Evolutionary conservation across 2,797 vertebrate genomes (phyloP).

Genomic region (Anguilla marmorata): DNA sequence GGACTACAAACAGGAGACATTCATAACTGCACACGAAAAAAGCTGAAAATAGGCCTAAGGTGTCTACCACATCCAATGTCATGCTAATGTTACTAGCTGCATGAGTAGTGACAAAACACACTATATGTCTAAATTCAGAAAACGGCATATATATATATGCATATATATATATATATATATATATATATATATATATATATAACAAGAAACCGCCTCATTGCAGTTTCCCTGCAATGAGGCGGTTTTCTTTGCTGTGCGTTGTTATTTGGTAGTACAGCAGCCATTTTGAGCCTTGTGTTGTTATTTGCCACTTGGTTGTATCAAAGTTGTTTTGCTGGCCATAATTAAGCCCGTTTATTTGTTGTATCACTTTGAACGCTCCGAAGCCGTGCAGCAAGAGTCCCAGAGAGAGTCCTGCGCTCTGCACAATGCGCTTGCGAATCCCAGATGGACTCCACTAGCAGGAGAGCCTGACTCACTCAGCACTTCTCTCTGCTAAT

Average conservation of each 20-base stretch:
- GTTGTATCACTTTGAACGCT: not conserved
- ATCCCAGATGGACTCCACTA: not conserved
- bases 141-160: too few relatives aligned
- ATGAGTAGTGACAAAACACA: too few relatives aligned
- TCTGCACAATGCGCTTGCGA: not conserved
- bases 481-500: slow-evolving; percentile 18
- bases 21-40: too few relatives aligned
- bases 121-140: too few relatives aligned
- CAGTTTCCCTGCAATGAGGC: not conserved
- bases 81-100: too few relatives aligned
- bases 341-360: not conserved
- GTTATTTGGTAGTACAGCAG: not conserved
- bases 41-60: too few relatives aligned
- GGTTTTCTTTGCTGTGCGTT: not conserved
- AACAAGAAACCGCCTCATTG: too few relatives aligned
- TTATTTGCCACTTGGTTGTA: not conserved
- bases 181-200: too few relatives aligned
- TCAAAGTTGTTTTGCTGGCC: not conserved
- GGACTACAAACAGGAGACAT: too few relatives aligned
- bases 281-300: not conserved
- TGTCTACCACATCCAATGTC: too few relatives aligned
- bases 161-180: too few relatives aligned
- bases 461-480: slow-evolving; percentile 18
- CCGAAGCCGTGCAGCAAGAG: not conserved
- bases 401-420: not conserved